Conservation (phyloP, 2,797 vertebrate species). For the Siniperca obscura region DNA sequence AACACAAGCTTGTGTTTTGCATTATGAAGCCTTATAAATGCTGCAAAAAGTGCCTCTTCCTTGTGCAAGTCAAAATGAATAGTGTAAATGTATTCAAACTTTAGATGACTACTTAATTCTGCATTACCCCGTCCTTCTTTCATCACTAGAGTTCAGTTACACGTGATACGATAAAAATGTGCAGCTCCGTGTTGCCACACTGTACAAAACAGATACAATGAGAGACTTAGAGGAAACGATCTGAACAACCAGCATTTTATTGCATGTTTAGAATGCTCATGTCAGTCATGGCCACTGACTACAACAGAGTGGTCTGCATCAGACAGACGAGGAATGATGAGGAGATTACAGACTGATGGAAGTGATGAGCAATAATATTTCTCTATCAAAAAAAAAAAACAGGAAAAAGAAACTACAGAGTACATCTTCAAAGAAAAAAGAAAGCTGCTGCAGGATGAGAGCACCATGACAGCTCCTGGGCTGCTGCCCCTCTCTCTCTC, state of each 20-base stretch:
- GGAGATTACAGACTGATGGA: slow-evolving; percentile 92
- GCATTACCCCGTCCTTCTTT: neutral
- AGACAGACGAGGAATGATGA: slow-evolving; percentile 87
- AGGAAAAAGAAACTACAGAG: slow-evolving; percentile 65
- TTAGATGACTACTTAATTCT: neutral
- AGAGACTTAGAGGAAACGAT: slow-evolving; percentile 82
- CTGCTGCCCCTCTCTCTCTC: slow-evolving; percentile 65
- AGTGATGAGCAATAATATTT: slow-evolving; percentile 88
- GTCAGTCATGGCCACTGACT: slow-evolving; percentile 94
- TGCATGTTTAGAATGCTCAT: slow-evolving; percentile 97
- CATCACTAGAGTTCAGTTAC: neutral
- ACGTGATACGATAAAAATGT: neutral
- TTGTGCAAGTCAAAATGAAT: neutral
- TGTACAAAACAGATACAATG: slow-evolving; percentile 1
- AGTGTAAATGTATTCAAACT: neutral
- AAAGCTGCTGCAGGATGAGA: slow-evolving; percentile 87
- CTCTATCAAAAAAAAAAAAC: slow-evolving; percentile 79
- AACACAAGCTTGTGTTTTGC: neutral
- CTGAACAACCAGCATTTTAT: slow-evolving; percentile 99
- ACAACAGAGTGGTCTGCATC: slow-evolving; percentile 95
- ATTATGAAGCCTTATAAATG: no score
- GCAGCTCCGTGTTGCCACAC: neutral
- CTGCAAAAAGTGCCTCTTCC: neutral
- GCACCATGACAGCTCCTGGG: slow-evolving; percentile 85
- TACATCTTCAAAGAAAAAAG: slow-evolving; percentile 76